phyloP scores from a whole-genome alignment of 2,888 invertebrate genomes.

The Dynastes tityus region DNA sequence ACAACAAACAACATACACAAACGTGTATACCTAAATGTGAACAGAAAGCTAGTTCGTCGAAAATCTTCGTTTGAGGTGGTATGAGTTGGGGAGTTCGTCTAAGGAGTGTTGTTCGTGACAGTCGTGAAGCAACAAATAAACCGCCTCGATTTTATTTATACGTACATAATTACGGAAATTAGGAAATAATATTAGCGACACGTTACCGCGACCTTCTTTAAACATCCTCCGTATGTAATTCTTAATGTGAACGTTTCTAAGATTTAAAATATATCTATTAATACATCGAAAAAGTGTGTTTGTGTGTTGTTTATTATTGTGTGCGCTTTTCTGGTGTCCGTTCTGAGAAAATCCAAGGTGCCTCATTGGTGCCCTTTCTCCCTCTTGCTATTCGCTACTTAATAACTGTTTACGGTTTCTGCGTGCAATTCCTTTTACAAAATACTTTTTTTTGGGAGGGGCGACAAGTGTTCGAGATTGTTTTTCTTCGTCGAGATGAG shows the following conservation, averaged over 20 bases:
- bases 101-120: slow-evolving; percentile 34
- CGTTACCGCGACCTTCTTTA: neutral
- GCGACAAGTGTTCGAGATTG: slow-evolving; percentile 10
- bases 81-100: slow-evolving; percentile 9
- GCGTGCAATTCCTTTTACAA: slow-evolving; percentile 6
- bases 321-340: slow-evolving; percentile 33
- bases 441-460: neutral
- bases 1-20: neutral
- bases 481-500: neutral
- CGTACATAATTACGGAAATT: neutral
- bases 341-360: slow-evolving; percentile 45
- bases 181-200: neutral
- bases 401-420: slow-evolving; percentile 8
- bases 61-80: slow-evolving; percentile 32
- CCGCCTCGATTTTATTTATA: slow-evolving; percentile 18
- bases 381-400: slow-evolving; percentile 10
- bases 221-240: neutral
- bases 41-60: slow-evolving; percentile 39
- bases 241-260: neutral
- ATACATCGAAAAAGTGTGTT: slow-evolving; percentile 34
- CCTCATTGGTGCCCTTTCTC: slow-evolving; percentile 10
- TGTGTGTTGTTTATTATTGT: slow-evolving; percentile 40
- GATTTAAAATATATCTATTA: slow-evolving; percentile 32
- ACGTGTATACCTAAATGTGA: slow-evolving; percentile 30
- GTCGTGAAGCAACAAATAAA: slow-evolving; percentile 18